Evolutionary conservation across 2,113 vertebrate species (phyloP), one percentile per base, ranked within the genome.

Genomic region (Phyllostomus discolor): DNA sequence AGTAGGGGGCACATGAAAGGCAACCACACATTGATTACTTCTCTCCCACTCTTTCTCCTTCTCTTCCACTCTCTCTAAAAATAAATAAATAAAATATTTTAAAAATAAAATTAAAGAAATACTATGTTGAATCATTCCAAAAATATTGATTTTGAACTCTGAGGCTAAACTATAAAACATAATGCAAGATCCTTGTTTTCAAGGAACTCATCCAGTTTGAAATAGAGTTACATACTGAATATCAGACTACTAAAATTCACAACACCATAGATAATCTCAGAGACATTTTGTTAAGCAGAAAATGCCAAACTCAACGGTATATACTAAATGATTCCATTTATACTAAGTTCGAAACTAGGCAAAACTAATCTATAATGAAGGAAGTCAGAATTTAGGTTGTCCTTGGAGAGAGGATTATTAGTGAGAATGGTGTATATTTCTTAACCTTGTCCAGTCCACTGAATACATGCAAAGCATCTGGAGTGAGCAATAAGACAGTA

Each of bases 141-240:
- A 82, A 90, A 66, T 94, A 78, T 59, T 94, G 86, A 43, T 78
- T 89, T 93, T 94, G 26, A 70, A 90, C 28, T 76, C n/a, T 54
- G n/a, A 93, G 35, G 24, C 26, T 48, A 76, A 76, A 64, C 26
- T 64, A 78, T 69, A 95, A 83, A 93, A 92, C 33, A 82, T 70
- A 69, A 90, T 72, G 62, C 17, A 78, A 83, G 22, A 50, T 67
- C 31, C 19, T 26, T 62, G 48, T 15, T 82, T 89, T 94, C 35
- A 87, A 91, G 31, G 59, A 87, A 87, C 26, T 91, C 66, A 43
- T 75, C 69, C 64, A 78, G 62, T 83, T 85, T 73, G 57, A 85
- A 86, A 90, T 78, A 81, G 19, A 62, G 24, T 62, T 90, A 26
- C 10, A 17, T 33, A 73, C 17, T 24, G 50, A 83, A 88, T 17